phyloP scores from a whole-genome alignment of 2,113 vertebrate species.

The Sapayoa aenigma region DNA sequence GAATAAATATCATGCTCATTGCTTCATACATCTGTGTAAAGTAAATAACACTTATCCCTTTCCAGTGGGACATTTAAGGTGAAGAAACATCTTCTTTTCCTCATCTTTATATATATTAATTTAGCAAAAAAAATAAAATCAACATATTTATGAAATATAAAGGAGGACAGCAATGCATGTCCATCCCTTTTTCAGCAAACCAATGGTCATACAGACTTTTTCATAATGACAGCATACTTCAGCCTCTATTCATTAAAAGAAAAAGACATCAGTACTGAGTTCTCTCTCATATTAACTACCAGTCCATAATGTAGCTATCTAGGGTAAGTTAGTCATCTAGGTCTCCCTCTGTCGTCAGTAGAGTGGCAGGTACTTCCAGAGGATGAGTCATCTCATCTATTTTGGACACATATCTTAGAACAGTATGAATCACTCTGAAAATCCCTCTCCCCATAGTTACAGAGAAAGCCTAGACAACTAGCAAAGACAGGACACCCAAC shows the following conservation, averaged over 20 bases:
- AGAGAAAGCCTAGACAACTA: not conserved
- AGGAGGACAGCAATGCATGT: not conserved
- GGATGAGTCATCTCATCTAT: conserved; percentile 51
- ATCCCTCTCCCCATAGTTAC: not conserved
- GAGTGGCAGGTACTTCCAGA: conserved; percentile 56
- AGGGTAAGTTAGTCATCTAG: conserved; percentile 49
- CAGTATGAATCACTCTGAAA: conserved; percentile 47
- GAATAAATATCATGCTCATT: not conserved
- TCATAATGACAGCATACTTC: not conserved
- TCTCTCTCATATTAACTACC: not conserved
- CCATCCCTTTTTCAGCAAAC: not conserved
- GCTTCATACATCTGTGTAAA: not conserved
- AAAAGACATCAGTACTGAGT: not conserved
- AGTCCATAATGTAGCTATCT: conserved; percentile 14
- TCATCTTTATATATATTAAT: not conserved
- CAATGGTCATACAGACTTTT: not conserved
- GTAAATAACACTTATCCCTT: not conserved
- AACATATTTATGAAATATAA: not conserved
- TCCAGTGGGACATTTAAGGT: not conserved
- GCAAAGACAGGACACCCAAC: not conserved
- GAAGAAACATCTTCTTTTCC: not conserved
- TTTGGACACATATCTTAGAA: conserved; percentile 38
- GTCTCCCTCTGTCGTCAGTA: conserved; percentile 47
- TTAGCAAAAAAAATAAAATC: not conserved
- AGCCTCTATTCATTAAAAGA: not conserved